Percentiles rank a stretch among this genome's conserved stretches.
Evolutionary conservation across 2,888 invertebrate genomes (phyloP).

Genomic region (Drosophila acutilabella): DNA sequence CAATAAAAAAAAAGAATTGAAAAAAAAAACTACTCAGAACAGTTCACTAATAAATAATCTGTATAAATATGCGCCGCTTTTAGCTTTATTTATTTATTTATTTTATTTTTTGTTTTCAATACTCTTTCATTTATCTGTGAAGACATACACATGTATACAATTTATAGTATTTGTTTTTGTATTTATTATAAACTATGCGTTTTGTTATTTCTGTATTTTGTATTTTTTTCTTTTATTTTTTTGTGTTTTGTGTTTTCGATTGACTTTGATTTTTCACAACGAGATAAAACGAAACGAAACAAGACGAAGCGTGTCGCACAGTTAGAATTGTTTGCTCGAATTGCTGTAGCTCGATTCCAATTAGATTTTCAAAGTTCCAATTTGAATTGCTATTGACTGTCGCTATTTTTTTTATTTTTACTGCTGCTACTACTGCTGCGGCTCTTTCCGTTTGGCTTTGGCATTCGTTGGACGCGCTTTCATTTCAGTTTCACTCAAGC

Average conservation of each 20-base stretch:
- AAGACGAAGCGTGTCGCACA: constrained; percentile 9
- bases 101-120: neutral
- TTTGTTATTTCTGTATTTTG: neutral
- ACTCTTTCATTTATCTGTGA: constrained; percentile 2
- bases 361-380: constrained; percentile 39
- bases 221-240: constrained; percentile 4
- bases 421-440: constrained; percentile 6
- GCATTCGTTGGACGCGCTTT: constrained; percentile 68
- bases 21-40: constrained; percentile 34
- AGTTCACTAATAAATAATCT: constrained; percentile 58
- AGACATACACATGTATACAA: neutral
- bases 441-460: constrained; percentile 48
- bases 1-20: constrained; percentile 7
- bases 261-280: constrained; percentile 47
- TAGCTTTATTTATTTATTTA: constrained; percentile 35
- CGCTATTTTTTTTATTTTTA: neutral
- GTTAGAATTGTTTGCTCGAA: constrained; percentile 31
- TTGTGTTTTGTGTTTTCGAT: constrained; percentile 32
- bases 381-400: constrained; percentile 46
- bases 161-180: constrained; percentile 7
- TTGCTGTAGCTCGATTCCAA: constrained; percentile 32
- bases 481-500: constrained; percentile 78
- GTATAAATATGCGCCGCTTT: constrained; percentile 52
- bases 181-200: constrained; percentile 18
- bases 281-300: constrained; percentile 1